Evolutionary conservation across 1,140 invertebrate species (phyloP), one percentile per base, ranked within the genome.

Genomic region (Formica exsecta): DNA sequence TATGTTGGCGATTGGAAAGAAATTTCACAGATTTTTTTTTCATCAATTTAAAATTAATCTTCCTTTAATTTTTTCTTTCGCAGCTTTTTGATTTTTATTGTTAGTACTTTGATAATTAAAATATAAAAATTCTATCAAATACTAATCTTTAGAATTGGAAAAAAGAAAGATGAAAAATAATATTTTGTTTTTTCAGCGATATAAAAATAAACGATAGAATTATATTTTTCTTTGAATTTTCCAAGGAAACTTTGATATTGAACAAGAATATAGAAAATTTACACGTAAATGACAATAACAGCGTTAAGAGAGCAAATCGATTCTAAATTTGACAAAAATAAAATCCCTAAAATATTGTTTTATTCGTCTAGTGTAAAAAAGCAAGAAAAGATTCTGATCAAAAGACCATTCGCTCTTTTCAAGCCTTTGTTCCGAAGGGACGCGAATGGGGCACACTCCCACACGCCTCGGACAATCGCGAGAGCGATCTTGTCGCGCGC

Each of bases 401-500:
- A 32, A 81, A 74, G 29, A 62, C 13, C 57, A 22, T 13, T 73
- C 25, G 2, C 36, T 68, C 25, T 51, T 16, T n/a, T 41, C n/a
- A n/a, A 41, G 36, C 6, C 51, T 81, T 83, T 81, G 66, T 66
- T 74, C 9, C 38, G 19, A 81, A 73, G 68, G 66, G 68, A 74
- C 54, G 57, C 38, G 54, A 74, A 83, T 48, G n/a, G 41, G 8
- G 25, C 38, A 44, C 38, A 48, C 54, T 83, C 79, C 79, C 79
- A 83, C 68, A 57, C 79, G 54, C 9, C 36, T 83, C 29, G 68
- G 38, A 73, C 79, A 73, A 83, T 83, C 68, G 68, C 54, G 68
- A 74, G 38, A 83, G 36, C 41, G 25, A 83, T 74, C 79, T 83
- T 38, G 68, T 62, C 36, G 54, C 19, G 48, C 57, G 25, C 38